A percentile compares a stretch with the other conserved stretches of the same genome.
Evolutionary conservation across 2,888 invertebrate genomes (phyloP).

Genomic region (Mylabris sibirica): DNA sequence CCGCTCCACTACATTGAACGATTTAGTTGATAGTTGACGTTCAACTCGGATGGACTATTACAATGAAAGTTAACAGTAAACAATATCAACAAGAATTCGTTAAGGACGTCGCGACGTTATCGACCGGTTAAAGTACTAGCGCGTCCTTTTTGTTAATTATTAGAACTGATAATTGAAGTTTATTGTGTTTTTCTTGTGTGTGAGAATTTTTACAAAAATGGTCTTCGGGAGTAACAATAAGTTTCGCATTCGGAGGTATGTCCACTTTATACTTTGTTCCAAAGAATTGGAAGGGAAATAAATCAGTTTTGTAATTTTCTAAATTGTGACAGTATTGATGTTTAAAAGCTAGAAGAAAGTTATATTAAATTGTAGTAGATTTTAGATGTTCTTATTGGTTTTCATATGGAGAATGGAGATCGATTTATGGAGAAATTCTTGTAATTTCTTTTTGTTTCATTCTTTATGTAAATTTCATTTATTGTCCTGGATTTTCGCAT

Average conservation of each 20-base stretch:
- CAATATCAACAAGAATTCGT: conserved; percentile 1
- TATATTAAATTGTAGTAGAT: conserved; percentile 18
- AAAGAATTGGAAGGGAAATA: not conserved
- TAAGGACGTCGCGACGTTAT: conserved; percentile 21
- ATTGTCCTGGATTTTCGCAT: not conserved
- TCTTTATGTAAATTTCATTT: not conserved
- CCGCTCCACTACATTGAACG: conserved; percentile 29
- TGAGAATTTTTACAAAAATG: conserved; percentile 46
- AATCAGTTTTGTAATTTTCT: conserved; percentile 18
- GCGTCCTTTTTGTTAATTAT: conserved; percentile 16
- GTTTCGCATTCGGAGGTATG: conserved; percentile 66
- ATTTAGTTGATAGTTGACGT: conserved; percentile 52
- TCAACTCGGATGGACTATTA: conserved; percentile 29
- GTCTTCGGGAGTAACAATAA: conserved; percentile 63
- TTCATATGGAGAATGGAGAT: conserved; percentile 31
- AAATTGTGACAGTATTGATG: conserved; percentile 27
- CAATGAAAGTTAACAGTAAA: conserved; percentile 17
- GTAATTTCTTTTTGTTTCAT: not conserved
- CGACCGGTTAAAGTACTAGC: conserved; percentile 23
- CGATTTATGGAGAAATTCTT: conserved; percentile 11
- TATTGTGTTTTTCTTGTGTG: conserved; percentile 21
- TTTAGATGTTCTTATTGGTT: conserved; percentile 8
- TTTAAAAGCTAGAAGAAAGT: conserved; percentile 29
- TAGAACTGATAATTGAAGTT: conserved; percentile 18
- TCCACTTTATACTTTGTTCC: conserved; percentile 15